Percentiles rank a stretch among this genome's conserved stretches.
phyloP scores from a whole-genome alignment of 1,140 invertebrate genomes.

The Calliphora vicina region DNA sequence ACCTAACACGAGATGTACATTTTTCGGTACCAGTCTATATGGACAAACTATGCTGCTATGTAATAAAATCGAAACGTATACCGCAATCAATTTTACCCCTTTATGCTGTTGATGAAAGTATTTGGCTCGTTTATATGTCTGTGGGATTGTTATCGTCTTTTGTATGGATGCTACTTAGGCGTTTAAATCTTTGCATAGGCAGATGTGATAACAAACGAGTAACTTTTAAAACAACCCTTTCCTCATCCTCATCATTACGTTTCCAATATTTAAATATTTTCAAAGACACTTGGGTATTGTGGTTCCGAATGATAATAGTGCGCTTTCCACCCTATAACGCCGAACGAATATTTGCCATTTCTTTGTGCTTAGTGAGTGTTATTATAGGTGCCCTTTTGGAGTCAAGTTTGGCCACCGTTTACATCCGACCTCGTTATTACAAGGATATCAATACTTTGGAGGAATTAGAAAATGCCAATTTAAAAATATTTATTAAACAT shows the following conservation, averaged over 20 bases:
- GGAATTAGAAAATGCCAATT: constrained; percentile 56
- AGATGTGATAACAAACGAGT: neutral
- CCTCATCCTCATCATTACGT: neutral
- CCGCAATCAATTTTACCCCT: constrained; percentile 62
- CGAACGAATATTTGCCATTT: constrained; percentile 55
- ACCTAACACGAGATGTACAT: constrained; percentile 57
- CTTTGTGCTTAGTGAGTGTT: constrained; percentile 59
- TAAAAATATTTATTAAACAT: constrained; percentile 58
- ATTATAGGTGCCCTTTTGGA: constrained; percentile 62
- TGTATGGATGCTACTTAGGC: constrained; percentile 46
- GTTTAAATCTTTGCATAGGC: constrained; percentile 23
- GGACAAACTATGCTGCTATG: constrained; percentile 63
- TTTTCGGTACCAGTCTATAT: constrained; percentile 59
- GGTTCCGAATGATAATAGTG: constrained; percentile 52
- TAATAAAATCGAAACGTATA: constrained; percentile 60
- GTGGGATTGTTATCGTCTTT: constrained; percentile 47
- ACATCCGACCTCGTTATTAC: constrained; percentile 62
- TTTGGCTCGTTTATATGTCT: constrained; percentile 58
- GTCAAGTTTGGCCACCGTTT: constrained; percentile 60
- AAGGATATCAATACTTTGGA: constrained; percentile 62
- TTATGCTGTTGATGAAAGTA: constrained; percentile 56
- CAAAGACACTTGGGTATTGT: constrained; percentile 56
- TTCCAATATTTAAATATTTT: constrained; percentile 51
- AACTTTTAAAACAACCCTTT: neutral
- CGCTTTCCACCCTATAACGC: constrained; percentile 50